Evolutionary conservation across 1,140 invertebrate genomes (phyloP).

Genomic region (Drosophila santomea): DNA sequence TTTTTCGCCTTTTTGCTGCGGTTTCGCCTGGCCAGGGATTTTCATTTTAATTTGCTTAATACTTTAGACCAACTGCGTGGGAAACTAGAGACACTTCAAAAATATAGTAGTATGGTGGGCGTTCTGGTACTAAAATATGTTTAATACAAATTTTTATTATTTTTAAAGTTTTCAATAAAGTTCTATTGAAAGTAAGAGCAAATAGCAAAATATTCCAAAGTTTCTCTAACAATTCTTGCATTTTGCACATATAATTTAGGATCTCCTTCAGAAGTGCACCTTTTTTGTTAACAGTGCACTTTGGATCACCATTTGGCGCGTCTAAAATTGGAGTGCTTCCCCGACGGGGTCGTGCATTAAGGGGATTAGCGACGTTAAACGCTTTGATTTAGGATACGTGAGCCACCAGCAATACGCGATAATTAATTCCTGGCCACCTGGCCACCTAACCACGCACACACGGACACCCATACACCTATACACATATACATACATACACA

Average conservation of each 20-base stretch:
- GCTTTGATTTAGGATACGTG: conserved; percentile 81
- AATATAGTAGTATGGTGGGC: neutral
- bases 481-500: neutral
- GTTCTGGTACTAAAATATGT: neutral
- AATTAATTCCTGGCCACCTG: conserved; percentile 71
- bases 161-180: too few species aligned
- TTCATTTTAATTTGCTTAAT: conserved; percentile 79
- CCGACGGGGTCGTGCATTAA: conserved; percentile 59
- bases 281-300: neutral
- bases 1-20: conserved; percentile 32
- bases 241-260: too few species aligned
- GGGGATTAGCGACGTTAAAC: conserved; percentile 75
- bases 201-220: too few species aligned
- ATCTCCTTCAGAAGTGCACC: too few species aligned
- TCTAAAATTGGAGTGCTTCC: conserved; percentile 25
- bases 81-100: neutral
- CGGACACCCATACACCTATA: neutral
- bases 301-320: conserved; percentile 4
- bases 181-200: too few species aligned
- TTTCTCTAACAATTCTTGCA: too few species aligned
- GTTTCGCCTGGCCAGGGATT: conserved; percentile 49
- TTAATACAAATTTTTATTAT: neutral
- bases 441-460: conserved; percentile 31
- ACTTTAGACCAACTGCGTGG: conserved; percentile 32
- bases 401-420: conserved; percentile 68